Percentiles rank a stretch among this genome's conserved stretches.
These are phyloP conservation scores for Omphaloscelis lunosa DNA, from an alignment of 2,888 invertebrate genomes.

Conservation along the genomic window DNA sequence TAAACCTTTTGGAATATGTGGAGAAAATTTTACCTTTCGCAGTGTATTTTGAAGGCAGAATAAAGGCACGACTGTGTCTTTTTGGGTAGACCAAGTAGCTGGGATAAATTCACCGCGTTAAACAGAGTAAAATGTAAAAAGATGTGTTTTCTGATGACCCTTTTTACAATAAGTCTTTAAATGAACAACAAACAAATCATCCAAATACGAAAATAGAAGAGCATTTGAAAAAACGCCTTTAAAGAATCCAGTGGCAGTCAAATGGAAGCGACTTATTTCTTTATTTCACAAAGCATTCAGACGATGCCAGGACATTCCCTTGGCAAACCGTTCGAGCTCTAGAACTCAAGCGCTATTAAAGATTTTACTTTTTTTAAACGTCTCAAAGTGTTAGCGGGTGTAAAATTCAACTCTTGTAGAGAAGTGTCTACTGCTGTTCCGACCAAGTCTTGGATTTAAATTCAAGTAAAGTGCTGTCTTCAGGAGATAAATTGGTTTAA, in stretches of 20 bases:
- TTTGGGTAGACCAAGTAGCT: not conserved
- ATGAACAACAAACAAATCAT: conserved; percentile 22
- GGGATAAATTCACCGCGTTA: not conserved
- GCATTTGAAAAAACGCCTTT: conserved; percentile 40
- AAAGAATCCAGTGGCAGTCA: conserved; percentile 55
- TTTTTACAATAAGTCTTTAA: not conserved
- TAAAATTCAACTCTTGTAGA: conserved; percentile 62
- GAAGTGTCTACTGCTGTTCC: conserved; percentile 49
- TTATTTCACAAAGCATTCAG: conserved; percentile 59
- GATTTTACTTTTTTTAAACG: conserved; percentile 60
- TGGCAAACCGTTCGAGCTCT: conserved; percentile 63
- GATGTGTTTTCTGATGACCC: not conserved
- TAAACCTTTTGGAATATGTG: conserved; percentile 17
- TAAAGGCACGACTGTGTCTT: not conserved
- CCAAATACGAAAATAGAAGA: conserved; percentile 18
- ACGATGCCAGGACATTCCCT: conserved; percentile 62
- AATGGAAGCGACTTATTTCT: conserved; percentile 64
- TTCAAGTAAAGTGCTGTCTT: conserved; percentile 58
- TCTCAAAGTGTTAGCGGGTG: conserved; percentile 59
- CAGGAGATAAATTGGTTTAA: conserved; percentile 59
- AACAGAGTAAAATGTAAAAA: not conserved
- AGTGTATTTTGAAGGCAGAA: conserved; percentile 6
- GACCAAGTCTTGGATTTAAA: conserved; percentile 61
- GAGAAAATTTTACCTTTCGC: not conserved
- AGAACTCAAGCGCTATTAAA: conserved; percentile 55